Evolutionary conservation across 2,797 vertebrate genomes (phyloP).

Genomic region (Enteromius anoplus): DNA sequence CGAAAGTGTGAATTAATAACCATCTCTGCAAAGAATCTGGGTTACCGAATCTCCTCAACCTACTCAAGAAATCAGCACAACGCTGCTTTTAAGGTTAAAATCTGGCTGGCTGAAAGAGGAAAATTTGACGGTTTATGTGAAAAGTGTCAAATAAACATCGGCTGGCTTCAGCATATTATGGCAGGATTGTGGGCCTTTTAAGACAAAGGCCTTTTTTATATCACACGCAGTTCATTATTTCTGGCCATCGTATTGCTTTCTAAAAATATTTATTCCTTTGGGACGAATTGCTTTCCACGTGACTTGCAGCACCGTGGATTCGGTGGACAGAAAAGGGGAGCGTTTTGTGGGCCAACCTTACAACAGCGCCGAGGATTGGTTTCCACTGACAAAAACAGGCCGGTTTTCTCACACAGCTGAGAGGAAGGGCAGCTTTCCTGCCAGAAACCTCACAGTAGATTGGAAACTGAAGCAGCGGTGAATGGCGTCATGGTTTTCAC

Average conservation of each 20-base stretch:
- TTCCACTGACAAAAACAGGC: conserved; percentile 62
- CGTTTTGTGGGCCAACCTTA: conserved; percentile 66
- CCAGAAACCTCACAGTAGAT: conserved; percentile 71
- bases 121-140: not conserved
- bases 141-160: not conserved
- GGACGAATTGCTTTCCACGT: conserved; percentile 68
- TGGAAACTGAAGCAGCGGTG: conserved; percentile 70
- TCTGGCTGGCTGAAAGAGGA: not conserved
- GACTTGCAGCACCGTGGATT: conserved; percentile 54
- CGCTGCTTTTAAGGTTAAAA: conserved; percentile 31
- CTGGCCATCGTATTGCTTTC: conserved; percentile 64
- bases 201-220: conserved; percentile 45
- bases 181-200: conserved; percentile 27
- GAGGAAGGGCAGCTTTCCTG: conserved; percentile 66
- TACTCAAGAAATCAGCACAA: conserved; percentile 30
- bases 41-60: conserved; percentile 35
- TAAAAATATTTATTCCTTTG: conserved; percentile 72
- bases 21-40: conserved; percentile 42
- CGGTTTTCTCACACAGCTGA: conserved; percentile 55
- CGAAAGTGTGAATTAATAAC: conserved; percentile 43
- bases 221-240: conserved; percentile 63
- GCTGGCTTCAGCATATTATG: conserved; percentile 11
- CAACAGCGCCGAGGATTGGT: conserved; percentile 76
- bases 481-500: conserved; percentile 42
- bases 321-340: conserved; percentile 64